These are phyloP conservation scores for human DNA, from an alignment of 2,113 vertebrate species.

Conservation along the genomic window DNA sequence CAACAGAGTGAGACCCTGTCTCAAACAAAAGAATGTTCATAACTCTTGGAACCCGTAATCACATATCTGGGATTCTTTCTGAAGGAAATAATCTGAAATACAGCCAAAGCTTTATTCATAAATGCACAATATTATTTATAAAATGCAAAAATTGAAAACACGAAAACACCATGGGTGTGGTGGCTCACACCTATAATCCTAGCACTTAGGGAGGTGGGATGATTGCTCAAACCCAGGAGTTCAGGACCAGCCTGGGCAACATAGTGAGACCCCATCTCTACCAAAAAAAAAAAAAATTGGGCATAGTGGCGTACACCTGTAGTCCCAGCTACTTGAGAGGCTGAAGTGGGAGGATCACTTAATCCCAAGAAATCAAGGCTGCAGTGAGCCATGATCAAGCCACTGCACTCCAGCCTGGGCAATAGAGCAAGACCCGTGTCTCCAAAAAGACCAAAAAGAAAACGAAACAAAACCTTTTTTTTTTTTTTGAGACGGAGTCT, in stretches of 20 bases:
- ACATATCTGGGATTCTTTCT: conserved; percentile 38
- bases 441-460: neutral
- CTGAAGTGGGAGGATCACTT: neutral
- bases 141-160: neutral
- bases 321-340: neutral
- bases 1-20: too few relatives aligned
- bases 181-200: neutral
- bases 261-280: neutral
- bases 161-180: neutral
- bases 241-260: neutral
- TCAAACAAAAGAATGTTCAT: neutral
- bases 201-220: neutral
- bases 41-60: neutral
- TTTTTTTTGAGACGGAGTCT: neutral
- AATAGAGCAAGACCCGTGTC: neutral
- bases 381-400: neutral
- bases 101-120: conserved; percentile 43
- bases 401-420: neutral
- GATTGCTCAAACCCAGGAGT: neutral
- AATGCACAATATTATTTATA: neutral
- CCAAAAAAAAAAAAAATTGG: neutral
- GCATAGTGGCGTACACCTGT: neutral
- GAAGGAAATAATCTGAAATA: conserved; percentile 45
- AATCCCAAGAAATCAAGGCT: neutral
- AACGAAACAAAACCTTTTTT: neutral